phyloP scores from a whole-genome alignment of 1,140 invertebrate genomes.

The Xylocopa sonorina region DNA sequence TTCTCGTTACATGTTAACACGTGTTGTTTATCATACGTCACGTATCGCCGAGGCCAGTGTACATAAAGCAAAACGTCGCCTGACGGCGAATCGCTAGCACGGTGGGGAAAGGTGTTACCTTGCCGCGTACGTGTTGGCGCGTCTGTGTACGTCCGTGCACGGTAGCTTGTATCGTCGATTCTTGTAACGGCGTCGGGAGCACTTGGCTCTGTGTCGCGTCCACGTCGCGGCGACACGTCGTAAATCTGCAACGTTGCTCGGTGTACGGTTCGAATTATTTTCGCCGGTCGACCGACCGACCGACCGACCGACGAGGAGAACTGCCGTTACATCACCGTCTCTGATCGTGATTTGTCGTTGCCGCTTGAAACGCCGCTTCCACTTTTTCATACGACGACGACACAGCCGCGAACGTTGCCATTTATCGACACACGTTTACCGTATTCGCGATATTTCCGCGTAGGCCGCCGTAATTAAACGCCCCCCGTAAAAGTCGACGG shows the following conservation, averaged over 20 bases:
- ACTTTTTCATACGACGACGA: too few species aligned
- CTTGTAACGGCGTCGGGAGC: conserved; percentile 45
- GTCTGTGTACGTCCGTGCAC: too few species aligned
- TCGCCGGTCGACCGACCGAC: conserved; percentile 9
- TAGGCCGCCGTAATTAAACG: too few species aligned
- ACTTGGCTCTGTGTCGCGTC: conserved; percentile 15
- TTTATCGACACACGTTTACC: too few species aligned
- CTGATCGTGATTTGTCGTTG: conserved; percentile 8
- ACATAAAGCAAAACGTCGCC: conserved; percentile 47
- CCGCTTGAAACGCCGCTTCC: conserved; percentile 1
- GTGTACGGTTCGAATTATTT: conserved; percentile 56
- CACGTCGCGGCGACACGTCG: conserved; percentile 40
- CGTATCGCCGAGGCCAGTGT: conserved; percentile 57
- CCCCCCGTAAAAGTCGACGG: neutral
- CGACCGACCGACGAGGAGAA: conserved; percentile 12
- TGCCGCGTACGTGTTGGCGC: neutral
- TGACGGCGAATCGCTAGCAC: neutral
- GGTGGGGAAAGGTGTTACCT: conserved; percentile 32
- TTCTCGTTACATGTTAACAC: conserved; percentile 52
- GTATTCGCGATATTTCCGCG: neutral
- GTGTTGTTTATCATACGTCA: conserved; percentile 69
- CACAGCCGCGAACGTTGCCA: too few species aligned
- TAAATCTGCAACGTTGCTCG: conserved; percentile 60
- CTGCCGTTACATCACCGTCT: conserved; percentile 7
- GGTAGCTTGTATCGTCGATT: conserved; percentile 38